Evolutionary conservation across 2,797 vertebrate genomes (phyloP), one percentile per base, ranked within the genome.

Genomic region (Philypnodon macrostomus): DNA sequence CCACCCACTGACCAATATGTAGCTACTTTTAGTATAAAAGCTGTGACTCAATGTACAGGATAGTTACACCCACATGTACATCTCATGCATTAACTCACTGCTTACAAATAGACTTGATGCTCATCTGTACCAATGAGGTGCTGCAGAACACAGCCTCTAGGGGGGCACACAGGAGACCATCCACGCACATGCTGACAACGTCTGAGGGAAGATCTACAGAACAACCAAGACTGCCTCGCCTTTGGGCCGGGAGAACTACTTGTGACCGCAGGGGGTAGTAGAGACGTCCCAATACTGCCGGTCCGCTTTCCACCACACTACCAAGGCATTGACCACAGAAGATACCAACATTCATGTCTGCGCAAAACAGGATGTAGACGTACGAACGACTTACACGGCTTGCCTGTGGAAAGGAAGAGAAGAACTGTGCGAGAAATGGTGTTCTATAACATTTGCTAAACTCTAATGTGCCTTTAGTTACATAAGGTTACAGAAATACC

Each of bases 341-440:
- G 87, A 80, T 74, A 87, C 78, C 77, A 87, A 87, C 72, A 89
- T 81, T 77, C 76, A 80, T 64, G 79, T 73, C 84, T 83, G 65
- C 57, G 61, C 56, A 85, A 73, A 80, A 89, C 71, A 48, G 81
- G 84, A 70, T 58, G 63, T 66, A 71, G 65, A 57, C 50, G 73
- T 69, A 87, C 75, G 80, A 80, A 86, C 70, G 73, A 63, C 63
- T 84, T 85, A 84, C 67, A 77, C 75, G 48, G 84, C 69, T 87
- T 81, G 77, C 86, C 90, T 92, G 90, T 60, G 87, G 90, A 91
- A 49, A 86, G 88, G 90, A 88, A 88, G 85, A 92, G 76, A 91
- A 44, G 32, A 88, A 6, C 84, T 87, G 85, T 84, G 88, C 89
- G 70, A 91, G 89, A 83, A 86, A 87, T 72, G 74, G 66, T 79